Evolutionary conservation across 2,888 invertebrate genomes (phyloP), one percentile per base, ranked within the genome.

Genomic region (Volucella inflata): DNA sequence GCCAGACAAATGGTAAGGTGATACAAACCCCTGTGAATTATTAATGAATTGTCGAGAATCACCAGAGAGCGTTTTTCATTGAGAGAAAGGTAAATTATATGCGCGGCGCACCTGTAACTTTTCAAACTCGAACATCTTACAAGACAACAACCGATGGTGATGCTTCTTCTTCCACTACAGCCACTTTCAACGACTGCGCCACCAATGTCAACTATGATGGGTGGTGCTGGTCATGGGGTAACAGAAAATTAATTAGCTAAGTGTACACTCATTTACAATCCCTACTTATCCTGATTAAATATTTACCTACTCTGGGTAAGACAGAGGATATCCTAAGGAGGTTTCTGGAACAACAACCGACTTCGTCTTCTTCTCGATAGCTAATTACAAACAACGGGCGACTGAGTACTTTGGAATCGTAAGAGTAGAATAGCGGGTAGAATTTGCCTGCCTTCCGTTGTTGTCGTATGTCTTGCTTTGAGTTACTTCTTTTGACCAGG

Each of bases 281-380:
- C 71, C 76, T 81, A 85, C 85, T 85, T 85, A 85, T 76, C 76
- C 85, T 85, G 85, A 85, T 85, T 85, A 85, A 85, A 85, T 81
- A 81, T 81, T 85, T 81, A 85, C 85, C 55, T 76, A 46, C 8
- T 46, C 46, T 14, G 51, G 50, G 16, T 30, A 36, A 2, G 30
- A 44, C 44, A 36, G 42, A n/a, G 70, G 11, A 8, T 42, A 55
- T 40, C 14, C 21, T 55, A 14, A 48, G 53, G 46, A 44, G 57
- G 59, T 51, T 76, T 51, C 57, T 51, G 40, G 64, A 77, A 60
- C 60, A 72, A 67, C 67, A 6, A 11, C 1, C 12, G 11, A 14
- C 21, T 12, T 12, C 36, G 1, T 36, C 53, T n/a, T 9, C 6
- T n/a, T 12, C 62, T 44, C 48, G 77, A 68, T 78, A 83, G 44